These are phyloP conservation scores for Sphaeramia orbicularis DNA, from an alignment of 2,797 vertebrate genomes.

Conservation along the genomic window DNA sequence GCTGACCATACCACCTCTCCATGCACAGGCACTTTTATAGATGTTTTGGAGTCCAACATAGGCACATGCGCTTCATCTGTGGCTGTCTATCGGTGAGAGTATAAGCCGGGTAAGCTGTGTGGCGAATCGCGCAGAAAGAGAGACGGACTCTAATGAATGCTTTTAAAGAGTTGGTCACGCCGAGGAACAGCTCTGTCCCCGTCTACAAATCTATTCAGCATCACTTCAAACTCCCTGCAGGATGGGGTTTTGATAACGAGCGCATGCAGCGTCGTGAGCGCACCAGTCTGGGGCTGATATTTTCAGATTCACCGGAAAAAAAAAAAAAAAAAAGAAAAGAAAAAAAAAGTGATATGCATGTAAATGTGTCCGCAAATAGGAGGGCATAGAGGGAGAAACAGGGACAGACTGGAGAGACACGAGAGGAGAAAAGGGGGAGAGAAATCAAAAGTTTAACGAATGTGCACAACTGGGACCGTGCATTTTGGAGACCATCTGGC, in stretches of 20 bases:
- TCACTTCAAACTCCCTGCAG: constrained; percentile 85
- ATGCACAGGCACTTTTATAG: constrained; percentile 35
- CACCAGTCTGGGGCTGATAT: constrained; percentile 8
- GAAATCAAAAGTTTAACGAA: constrained; percentile 71
- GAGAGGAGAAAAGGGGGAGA: neutral
- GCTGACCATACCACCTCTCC: constrained; percentile 24
- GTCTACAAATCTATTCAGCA: constrained; percentile 91
- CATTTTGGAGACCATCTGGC: constrained; percentile 92
- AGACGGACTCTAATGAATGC: constrained; percentile 93
- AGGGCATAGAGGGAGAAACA: constrained; percentile 1
- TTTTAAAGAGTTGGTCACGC: constrained; percentile 92
- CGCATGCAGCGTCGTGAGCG: constrained; percentile 33
- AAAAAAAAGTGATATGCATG: neutral
- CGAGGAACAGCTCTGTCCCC: constrained; percentile 88
- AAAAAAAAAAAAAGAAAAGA: neutral
- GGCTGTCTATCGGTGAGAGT: constrained; percentile 67
- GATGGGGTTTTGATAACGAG: constrained; percentile 73
- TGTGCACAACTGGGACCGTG: constrained; percentile 86
- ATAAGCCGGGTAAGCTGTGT: constrained; percentile 85
- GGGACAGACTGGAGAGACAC: neutral
- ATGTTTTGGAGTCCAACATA: constrained; percentile 29
- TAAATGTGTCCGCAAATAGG: constrained; percentile 8
- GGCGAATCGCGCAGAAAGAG: constrained; percentile 91
- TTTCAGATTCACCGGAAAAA: constrained; percentile 7
- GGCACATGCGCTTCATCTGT: constrained; percentile 84